Evolutionary conservation across 2,797 vertebrate species (phyloP), one percentile per base, ranked within the genome.

Genomic region (Channallabes apus): DNA sequence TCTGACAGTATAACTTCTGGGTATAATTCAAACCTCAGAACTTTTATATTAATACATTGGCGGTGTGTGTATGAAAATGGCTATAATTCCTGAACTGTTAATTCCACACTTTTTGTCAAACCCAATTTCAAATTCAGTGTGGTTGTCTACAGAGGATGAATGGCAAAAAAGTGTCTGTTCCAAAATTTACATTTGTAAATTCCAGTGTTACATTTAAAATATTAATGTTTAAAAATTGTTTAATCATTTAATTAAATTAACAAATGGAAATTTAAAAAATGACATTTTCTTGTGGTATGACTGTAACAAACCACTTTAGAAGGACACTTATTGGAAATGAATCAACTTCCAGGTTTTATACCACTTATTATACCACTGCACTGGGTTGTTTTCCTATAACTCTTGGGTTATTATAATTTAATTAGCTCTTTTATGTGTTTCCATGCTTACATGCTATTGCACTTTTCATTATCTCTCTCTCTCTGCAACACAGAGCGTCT

Each of bases 401-500:
- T 32, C 6, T 51, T n/a, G 8, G 51, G 17, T 22, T 58, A 51
- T 12, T 76, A 22, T 58, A 58, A 2, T 9, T 58, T 35, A 32
- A 29, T 18, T 11, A 17, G 54, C n/a, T 75, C 51, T 29, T 54
- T 7, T 54, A n/a, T 15, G 14, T 73, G 11, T 51, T 27, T 51
- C 2, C 14, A 27, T 54, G 3, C 0, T 0, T 76, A 1, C 12
- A 20, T 6, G 3, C 18, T 77, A 22, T 79, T n/a, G 8, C 56
- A 15, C n/a, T 80, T n/a, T 54, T 20, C 3, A n/a, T 62, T 62
- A 62, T 62, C 22, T 79, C 14, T 62, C 14, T 62, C 11, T 56
- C 18, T 77, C 1, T 24, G n/a, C 22, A 6, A 80, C 87, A 54
- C 94, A 97, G 96, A 96, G 89, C 96, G 96, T 78, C 92, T 97